Conservation (phyloP, 2,888 invertebrate species). For the Drosophila emarginata region DNA sequence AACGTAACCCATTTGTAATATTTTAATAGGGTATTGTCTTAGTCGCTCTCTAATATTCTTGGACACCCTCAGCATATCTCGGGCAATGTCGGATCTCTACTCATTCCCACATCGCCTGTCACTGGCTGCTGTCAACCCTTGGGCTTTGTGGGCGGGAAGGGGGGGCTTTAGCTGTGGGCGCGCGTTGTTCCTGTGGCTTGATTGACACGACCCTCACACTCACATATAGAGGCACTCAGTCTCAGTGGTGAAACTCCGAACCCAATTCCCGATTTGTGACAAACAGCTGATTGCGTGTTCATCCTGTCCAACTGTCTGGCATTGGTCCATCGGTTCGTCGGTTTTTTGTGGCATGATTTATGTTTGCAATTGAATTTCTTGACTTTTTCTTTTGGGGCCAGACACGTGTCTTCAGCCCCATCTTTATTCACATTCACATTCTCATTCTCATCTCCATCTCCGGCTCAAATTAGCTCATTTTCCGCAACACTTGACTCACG, state of each 20-base stretch:
- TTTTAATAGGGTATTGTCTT: background rate
- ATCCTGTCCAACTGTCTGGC: conserved; percentile 30
- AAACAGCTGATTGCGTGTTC: conserved; percentile 74
- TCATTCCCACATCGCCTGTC: conserved; percentile 8
- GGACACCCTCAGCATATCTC: conserved; percentile 16
- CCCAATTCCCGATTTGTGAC: conserved; percentile 41
- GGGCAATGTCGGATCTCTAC: conserved; percentile 22
- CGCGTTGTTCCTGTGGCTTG: conserved; percentile 55
- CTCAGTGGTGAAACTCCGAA: conserved; percentile 13
- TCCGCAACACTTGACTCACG: conserved; percentile 78
- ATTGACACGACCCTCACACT: conserved; percentile 64
- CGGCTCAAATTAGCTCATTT: conserved; percentile 78
- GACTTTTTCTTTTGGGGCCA: conserved; percentile 48
- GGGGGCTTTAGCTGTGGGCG: conserved; percentile 31
- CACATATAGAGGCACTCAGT: conserved; percentile 3
- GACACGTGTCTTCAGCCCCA: conserved; percentile 53
- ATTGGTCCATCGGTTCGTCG: conserved; percentile 25
- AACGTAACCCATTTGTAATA: background rate
- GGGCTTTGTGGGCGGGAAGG: background rate
- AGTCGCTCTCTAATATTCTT: background rate
- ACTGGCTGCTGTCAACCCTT: conserved; percentile 14
- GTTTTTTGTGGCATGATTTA: conserved; percentile 63
- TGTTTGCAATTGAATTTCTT: conserved; percentile 73
- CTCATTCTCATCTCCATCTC: conserved; percentile 7
- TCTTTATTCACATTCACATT: conserved; percentile 8